These are phyloP conservation scores for Lasioglossum villosulum DNA, from an alignment of 2,888 invertebrate genomes.

Conservation along the genomic window DNA sequence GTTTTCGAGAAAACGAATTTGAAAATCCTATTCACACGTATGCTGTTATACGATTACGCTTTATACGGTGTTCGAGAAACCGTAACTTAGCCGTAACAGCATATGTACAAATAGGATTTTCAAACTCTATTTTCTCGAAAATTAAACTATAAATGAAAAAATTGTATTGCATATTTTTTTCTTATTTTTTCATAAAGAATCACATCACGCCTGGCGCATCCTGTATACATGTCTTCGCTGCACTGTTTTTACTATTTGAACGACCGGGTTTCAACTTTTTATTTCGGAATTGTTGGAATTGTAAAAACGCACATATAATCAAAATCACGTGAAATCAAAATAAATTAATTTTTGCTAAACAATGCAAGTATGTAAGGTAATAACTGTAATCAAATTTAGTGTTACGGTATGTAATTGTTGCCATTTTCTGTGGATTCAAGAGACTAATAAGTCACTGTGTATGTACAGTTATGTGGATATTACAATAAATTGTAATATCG, in stretches of 20 bases:
- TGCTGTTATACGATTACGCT: too few relatives aligned
- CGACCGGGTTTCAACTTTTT: neutral
- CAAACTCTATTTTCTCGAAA: too few relatives aligned
- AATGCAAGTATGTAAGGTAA: neutral
- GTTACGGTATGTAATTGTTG: neutral
- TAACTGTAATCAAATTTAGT: too few relatives aligned
- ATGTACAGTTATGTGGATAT: neutral
- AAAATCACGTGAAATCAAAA: neutral
- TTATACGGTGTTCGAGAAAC: too few relatives aligned
- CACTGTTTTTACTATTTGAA: neutral
- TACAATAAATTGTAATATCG: neutral
- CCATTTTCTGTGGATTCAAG: neutral
- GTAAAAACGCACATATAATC: neutral
- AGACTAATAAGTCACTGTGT: neutral
- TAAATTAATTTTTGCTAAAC: neutral
- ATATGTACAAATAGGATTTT: too few relatives aligned
- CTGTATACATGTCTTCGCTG: neutral
- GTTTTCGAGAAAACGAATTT: too few relatives aligned
- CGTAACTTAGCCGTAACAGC: too few relatives aligned
- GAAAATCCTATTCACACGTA: too few relatives aligned
- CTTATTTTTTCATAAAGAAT: too few relatives aligned
- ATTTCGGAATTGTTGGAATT: neutral
- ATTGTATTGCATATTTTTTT: too few relatives aligned
- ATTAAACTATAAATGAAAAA: too few relatives aligned
- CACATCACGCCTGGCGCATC: too few relatives aligned